Percentiles rank a stretch among this genome's conserved stretches.
These are phyloP conservation scores for Notothenia rossii DNA, from an alignment of 2,113 vertebrate species.

Conservation along the genomic window DNA sequence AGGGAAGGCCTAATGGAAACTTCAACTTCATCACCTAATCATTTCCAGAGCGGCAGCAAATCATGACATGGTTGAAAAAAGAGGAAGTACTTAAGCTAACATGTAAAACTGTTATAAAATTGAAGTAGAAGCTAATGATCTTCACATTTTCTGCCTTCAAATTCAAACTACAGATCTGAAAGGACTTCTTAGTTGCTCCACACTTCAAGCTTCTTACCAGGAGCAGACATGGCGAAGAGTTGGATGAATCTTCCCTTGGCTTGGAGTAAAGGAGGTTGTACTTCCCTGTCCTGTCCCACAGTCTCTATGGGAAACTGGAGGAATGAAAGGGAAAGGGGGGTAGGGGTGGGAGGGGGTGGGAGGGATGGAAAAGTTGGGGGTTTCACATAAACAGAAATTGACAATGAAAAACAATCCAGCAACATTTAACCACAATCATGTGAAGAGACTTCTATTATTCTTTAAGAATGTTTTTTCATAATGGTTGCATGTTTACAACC, in stretches of 20 bases:
- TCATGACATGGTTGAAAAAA: neutral
- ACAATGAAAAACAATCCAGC: neutral
- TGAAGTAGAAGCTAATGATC: too few species aligned
- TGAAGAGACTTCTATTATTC: neutral
- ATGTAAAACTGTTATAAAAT: neutral
- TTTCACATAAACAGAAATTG: neutral
- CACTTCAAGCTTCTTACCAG: slow-evolving; percentile 55
- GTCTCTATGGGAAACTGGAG: slow-evolving; percentile 44
- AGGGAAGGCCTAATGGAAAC: slow-evolving; percentile 17
- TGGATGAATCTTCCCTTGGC: neutral
- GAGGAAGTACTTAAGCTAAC: neutral
- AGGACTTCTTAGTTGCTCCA: neutral
- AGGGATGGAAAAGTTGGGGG: neutral
- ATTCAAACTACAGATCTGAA: neutral
- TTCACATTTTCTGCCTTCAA: too few species aligned
- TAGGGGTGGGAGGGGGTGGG: too few species aligned
- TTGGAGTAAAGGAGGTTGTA: slow-evolving; percentile 5
- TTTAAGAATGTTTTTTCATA: neutral
- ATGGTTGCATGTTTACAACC: too few species aligned
- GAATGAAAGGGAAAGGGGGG: neutral
- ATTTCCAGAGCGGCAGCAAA: neutral
- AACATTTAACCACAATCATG: neutral
- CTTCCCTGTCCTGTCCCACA: slow-evolving; percentile 44
- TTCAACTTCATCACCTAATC: neutral
- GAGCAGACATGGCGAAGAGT: slow-evolving; percentile 67